Evolutionary conservation across 2,797 vertebrate genomes (phyloP).

Genomic region (Enteromius treurensis): DNA sequence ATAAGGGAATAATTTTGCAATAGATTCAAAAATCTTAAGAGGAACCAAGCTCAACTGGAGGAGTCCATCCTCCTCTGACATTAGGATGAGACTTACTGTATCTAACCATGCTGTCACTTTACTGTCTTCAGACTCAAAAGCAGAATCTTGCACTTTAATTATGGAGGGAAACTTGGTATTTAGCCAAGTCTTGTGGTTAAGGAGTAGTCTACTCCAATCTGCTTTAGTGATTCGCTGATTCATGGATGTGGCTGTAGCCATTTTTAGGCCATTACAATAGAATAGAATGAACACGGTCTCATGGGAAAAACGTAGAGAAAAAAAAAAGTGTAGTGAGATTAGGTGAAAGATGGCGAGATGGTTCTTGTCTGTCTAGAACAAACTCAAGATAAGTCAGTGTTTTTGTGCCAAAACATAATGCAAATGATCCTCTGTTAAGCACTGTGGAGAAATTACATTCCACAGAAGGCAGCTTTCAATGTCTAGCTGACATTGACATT

Average conservation of each 20-base stretch:
- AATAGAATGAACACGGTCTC: not conserved
- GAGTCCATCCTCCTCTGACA: constrained; percentile 3
- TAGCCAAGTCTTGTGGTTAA: constrained; percentile 28
- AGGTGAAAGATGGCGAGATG: constrained; percentile 22
- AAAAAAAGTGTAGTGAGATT: constrained; percentile 7
- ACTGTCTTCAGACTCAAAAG: constrained; percentile 10
- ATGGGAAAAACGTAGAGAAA: not conserved
- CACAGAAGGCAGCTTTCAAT: constrained; percentile 18
- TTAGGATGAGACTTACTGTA: not conserved
- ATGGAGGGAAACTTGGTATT: not conserved
- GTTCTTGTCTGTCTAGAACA: not conserved
- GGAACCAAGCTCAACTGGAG: not conserved
- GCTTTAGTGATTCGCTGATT: constrained; percentile 22
- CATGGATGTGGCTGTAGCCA: constrained; percentile 10
- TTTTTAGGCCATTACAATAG: constrained; percentile 16
- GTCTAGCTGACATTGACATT: constrained; percentile 31
- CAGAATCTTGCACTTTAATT: constrained; percentile 36
- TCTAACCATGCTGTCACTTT: not conserved
- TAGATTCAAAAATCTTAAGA: not conserved
- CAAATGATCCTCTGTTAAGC: constrained; percentile 21
- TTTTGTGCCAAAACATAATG: constrained; percentile 14
- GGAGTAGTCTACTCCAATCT: not conserved
- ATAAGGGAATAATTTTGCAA: not conserved
- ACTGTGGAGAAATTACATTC: constrained; percentile 16
- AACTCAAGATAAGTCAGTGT: not conserved